phyloP scores from a whole-genome alignment of 2,888 invertebrate genomes.

The Apocheima hispidaria region DNA sequence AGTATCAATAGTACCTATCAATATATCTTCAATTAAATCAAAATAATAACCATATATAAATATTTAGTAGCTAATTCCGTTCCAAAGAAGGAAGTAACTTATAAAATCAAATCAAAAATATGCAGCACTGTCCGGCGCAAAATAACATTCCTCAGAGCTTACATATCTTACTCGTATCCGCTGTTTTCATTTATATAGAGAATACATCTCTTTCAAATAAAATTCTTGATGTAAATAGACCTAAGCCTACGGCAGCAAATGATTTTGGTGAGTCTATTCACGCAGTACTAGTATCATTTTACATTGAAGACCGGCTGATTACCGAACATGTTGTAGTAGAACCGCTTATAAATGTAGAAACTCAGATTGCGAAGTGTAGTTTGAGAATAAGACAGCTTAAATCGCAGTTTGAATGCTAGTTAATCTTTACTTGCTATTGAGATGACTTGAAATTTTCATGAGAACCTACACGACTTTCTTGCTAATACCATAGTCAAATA shows the following conservation, averaged over 20 bases:
- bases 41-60: background rate
- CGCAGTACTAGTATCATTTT: conserved; percentile 44
- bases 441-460: too few relatives aligned
- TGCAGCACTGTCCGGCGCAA: conserved; percentile 25
- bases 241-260: conserved; percentile 14
- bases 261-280: conserved; percentile 39
- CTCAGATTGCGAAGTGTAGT: conserved; percentile 19
- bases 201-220: conserved; percentile 35
- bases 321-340: conserved; percentile 39
- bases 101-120: conserved; percentile 29
- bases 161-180: conserved; percentile 25
- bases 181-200: conserved; percentile 21
- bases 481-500: too few relatives aligned
- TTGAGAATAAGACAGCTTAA: conserved; percentile 19
- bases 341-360: conserved; percentile 23
- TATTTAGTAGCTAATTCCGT: background rate
- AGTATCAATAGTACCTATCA: too few relatives aligned
- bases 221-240: conserved; percentile 20
- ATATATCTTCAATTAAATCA: conserved; percentile 9
- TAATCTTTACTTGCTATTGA: conserved; percentile 1
- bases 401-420: conserved; percentile 4
- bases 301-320: conserved; percentile 47
- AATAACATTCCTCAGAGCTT: conserved; percentile 43
- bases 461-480: too few relatives aligned
- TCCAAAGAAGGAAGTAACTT: conserved; percentile 12